Base-by-base conservation (phyloP, 1,140 invertebrate genomes). In the Leptopilina clavipes region DNA sequence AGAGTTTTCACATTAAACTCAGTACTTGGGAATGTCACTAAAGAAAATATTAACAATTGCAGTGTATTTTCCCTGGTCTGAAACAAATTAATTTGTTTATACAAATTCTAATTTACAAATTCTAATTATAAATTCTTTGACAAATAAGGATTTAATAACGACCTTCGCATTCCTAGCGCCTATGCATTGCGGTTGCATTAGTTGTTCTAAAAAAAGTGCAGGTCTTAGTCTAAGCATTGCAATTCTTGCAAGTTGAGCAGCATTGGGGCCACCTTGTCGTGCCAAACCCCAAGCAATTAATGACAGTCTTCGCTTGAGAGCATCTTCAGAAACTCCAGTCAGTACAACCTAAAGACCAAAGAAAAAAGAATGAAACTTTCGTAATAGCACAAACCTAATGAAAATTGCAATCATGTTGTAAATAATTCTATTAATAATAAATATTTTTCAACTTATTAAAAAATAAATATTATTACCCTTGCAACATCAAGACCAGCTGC, bases 21-120 rank as follows among this genome's bases (percentile, higher is more conserved):
- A 52, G 94, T 94, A 84, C 95, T 94, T 3, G 96, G 96, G 89
- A 96, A 96, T 22, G 94, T 94, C 79, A 96, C 92, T 56, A 95
- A 86, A 3, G 94, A 93, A 76, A 94, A 95, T 77, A 96, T 95
- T 22, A 96, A 90, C 76, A 95, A 92, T 86, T 96, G 94, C 18
- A 97, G 85, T 1, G 94, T 93, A 83, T 96, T 95, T 89, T 96
- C 95, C 76, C 95, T 91, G 71, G 95, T 92, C 91, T 94, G 81
- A 54, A 84, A 84, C 43, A 79, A n/a, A n/a, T n/a, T n/a, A n/a
- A n/a, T n/a, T n/a, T n/a, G n/a, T n/a, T n/a, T n/a, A n/a, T n/a
- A n/a, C 75, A 83, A 70, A n/a, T n/a, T n/a, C n/a, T n/a, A n/a
- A n/a, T n/a, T n/a, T n/a, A n/a, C n/a, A n/a, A n/a, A n/a, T n/a